Conservation (phyloP, 2,113 vertebrate genomes). For the Sapajus apella region DNA sequence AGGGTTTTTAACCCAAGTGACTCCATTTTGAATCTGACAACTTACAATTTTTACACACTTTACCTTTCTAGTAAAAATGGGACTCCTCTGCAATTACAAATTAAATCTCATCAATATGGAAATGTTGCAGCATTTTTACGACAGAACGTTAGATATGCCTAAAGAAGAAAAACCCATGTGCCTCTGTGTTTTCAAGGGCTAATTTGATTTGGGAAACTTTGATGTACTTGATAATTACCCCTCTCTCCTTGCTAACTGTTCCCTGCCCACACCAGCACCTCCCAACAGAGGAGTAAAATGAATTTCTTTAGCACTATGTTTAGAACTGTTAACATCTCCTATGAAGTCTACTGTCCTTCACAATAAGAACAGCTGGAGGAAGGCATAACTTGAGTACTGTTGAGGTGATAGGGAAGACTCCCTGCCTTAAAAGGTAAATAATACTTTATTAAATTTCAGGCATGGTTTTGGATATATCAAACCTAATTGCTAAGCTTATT, state of each 20-base stretch:
- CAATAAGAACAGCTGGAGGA: not conserved
- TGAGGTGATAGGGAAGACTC: not conserved
- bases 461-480: constrained; percentile 10
- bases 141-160: not conserved
- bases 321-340: constrained; percentile 6
- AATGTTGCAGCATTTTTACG: not conserved
- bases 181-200: constrained; percentile 42
- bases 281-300: constrained; percentile 14
- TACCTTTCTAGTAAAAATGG: not conserved
- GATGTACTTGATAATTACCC: constrained; percentile 46
- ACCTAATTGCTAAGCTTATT: not conserved
- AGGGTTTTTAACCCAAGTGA: not conserved
- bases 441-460: not conserved
- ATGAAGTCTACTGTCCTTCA: not conserved
- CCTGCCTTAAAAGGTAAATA: constrained; percentile 23
- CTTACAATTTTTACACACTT: not conserved
- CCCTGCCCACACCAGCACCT: not conserved
- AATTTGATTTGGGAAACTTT: constrained; percentile 58
- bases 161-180: not conserved
- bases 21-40: not conserved
- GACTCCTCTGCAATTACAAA: not conserved
- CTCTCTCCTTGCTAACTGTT: constrained; percentile 40
- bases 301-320: constrained; percentile 18
- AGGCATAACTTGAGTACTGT: not conserved
- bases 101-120: not conserved